These are phyloP conservation scores for Schlechtendalia chinensis DNA, from an alignment of 1,140 invertebrate species.

Conservation along the genomic window DNA sequence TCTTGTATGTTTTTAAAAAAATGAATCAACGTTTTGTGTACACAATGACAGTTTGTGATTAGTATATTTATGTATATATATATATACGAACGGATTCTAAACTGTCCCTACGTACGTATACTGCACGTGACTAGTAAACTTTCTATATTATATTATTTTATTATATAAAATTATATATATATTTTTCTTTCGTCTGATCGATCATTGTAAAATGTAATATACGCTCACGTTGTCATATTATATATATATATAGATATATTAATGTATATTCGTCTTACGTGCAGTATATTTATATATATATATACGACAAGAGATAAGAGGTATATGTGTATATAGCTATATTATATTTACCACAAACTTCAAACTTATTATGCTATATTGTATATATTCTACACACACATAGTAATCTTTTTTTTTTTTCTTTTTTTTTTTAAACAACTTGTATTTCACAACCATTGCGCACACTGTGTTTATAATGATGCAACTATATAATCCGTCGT, in stretches of 20 bases:
- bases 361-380: not conserved
- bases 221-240: not conserved
- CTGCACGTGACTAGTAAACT: not conserved
- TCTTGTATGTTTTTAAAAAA: conserved; percentile 3
- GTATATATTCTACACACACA: no score
- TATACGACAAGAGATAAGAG: not conserved
- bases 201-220: not conserved
- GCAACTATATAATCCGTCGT: no score
- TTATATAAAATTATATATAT: no score
- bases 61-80: not conserved
- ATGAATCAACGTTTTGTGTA: conserved; percentile 30
- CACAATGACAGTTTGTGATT: conserved; percentile 26
- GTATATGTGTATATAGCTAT: no score
- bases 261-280: not conserved
- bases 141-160: not conserved
- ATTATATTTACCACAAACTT: not conserved
- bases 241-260: no score
- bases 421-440: no score
- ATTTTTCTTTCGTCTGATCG: not conserved
- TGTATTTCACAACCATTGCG: no score
- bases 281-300: not conserved
- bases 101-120: not conserved
- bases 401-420: no score
- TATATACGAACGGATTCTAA: not conserved
- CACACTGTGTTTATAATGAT: no score